phyloP scores from a whole-genome alignment of 2,797 vertebrate species.

The Morelia viridis region DNA sequence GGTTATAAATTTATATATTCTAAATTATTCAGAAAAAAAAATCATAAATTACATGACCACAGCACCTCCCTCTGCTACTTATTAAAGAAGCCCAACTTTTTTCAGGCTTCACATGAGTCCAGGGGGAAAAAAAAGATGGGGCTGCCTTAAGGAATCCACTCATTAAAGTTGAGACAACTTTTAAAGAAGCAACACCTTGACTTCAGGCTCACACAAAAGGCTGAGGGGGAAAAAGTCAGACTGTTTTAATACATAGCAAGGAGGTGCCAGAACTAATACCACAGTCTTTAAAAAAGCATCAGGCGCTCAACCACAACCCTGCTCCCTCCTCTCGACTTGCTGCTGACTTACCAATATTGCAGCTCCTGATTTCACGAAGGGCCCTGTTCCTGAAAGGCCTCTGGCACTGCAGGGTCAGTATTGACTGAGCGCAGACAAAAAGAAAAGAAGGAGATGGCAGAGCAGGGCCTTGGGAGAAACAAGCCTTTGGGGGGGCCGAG shows the following conservation, averaged over 20 bases:
- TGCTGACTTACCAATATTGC: neutral
- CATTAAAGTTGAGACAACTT: neutral
- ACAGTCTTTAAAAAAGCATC: neutral
- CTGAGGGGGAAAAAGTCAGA: neutral
- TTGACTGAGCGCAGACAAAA: too few species aligned
- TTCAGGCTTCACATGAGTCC: neutral
- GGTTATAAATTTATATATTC: neutral
- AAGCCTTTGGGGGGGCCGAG: neutral
- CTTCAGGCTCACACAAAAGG: neutral
- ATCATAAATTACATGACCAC: neutral
- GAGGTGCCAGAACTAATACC: neutral
- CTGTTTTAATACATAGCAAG: neutral
- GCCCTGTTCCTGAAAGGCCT: neutral
- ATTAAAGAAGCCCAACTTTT: neutral
- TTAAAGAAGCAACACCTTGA: neutral
- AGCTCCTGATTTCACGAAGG: neutral
- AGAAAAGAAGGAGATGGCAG: too few species aligned
- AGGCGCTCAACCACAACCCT: neutral
- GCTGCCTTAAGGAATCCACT: neutral
- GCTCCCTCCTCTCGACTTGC: neutral
- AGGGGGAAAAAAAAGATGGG: too few species aligned
- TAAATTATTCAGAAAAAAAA: neutral
- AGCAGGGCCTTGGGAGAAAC: neutral
- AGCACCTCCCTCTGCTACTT: neutral
- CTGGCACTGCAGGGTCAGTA: too few species aligned